A percentile compares a stretch with the other conserved stretches of the same genome.
Conservation (phyloP, 2,888 invertebrate genomes). For the Ochropleura plecta region DNA sequence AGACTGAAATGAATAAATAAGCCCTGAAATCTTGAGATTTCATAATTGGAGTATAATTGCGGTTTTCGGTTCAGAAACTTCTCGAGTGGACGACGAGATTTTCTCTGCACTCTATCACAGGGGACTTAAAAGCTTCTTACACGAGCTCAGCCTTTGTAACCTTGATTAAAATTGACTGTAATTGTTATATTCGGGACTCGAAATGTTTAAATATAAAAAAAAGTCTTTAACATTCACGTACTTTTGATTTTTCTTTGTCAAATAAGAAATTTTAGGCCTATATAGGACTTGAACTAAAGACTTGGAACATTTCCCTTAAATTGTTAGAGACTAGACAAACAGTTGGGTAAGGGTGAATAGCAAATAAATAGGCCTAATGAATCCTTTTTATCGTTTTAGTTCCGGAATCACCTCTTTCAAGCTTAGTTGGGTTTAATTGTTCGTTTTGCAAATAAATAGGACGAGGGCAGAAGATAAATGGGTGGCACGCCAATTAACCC, state of each 20-base stretch:
- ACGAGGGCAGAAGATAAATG: conserved; percentile 44
- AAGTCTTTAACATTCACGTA: not conserved
- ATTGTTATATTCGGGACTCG: conserved; percentile 19
- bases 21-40: conserved; percentile 16
- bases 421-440: conserved; percentile 53
- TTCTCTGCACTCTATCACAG: conserved; percentile 34
- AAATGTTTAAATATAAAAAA: conserved; percentile 3
- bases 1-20: conserved; percentile 19
- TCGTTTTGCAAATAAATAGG: conserved; percentile 53
- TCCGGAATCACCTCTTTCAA: conserved; percentile 41
- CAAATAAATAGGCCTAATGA: conserved; percentile 47
- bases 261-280: not conserved
- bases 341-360: conserved; percentile 23
- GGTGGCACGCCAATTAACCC: conserved; percentile 63
- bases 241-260: not conserved
- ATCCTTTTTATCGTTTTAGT: conserved; percentile 58
- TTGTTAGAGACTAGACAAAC: conserved; percentile 26
- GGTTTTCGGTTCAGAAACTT: conserved; percentile 38
- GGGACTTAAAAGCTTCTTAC: conserved; percentile 46
- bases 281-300: not conserved
- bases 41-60: conserved; percentile 39
- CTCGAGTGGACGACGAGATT: conserved; percentile 37
- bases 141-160: conserved; percentile 35
- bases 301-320: not conserved
- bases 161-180: conserved; percentile 43